Base-by-base conservation (phyloP, 2,113 vertebrate genomes). In the Anseranas semipalmata region DNA sequence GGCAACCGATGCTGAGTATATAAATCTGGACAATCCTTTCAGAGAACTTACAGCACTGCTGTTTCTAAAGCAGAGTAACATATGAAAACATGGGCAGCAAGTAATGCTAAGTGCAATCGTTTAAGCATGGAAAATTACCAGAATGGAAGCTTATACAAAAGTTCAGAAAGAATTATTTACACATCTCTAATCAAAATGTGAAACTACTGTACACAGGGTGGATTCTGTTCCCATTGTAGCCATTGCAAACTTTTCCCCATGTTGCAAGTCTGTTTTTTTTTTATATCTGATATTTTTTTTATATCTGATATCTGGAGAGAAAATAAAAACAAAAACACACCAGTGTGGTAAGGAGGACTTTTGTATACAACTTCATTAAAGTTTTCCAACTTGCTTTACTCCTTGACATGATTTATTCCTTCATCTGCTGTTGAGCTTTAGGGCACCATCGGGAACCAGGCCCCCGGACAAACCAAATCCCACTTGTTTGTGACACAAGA, bases 401-500 rank as follows among this genome's bases (percentile, higher is more conserved):
- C 53, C 60, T 84, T 48, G 52, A 71, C 30, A 17, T 17, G 32
- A 94, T 81, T 86, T 92, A 93, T 15, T 7, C 35, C 16, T 65
- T 68, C 45, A 78, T 21, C 55, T 81, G 52, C 48, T 89, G 63
- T 67, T 85, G 41, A 78, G 73, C 77, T 75, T 81, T 33, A 93
- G 39, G 14, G 18, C 14, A 56, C 30, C 56, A 71, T 5, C 10
- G 87, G 43, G 76, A 92, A 60, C 16, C 43, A 77, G 79, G 20
- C 48, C 75, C 86, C 86, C 75, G 88, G 58, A 65, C 46, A 33
- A 50, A 55, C 41, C 30, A 25, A 62, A 66, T 71, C 45, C 73
- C 46, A 20, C 52, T 71, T 73, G 21, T 80, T 71, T 33, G 43
- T 3, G 11, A 37, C 46, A 58, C 20, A 52, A 53, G 35, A 43